Base-by-base conservation (phyloP, 2,797 vertebrate genomes). In the Gouania willdenowi region DNA sequence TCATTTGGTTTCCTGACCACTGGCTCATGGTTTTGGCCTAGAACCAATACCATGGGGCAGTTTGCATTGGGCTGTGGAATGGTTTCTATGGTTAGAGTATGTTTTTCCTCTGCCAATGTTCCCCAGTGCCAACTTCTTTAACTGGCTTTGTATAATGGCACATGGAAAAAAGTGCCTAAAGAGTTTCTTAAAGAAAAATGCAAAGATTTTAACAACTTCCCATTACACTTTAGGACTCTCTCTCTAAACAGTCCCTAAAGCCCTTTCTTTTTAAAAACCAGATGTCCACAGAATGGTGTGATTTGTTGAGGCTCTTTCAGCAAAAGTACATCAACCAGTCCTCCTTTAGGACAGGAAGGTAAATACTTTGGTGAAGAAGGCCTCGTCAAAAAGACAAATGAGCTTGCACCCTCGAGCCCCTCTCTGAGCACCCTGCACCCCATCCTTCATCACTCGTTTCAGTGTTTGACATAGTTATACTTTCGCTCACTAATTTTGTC, bases 301-400 rank as follows among this genome's bases (percentile, higher is more conserved):
- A 71, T 66, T 61, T 70, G 64, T 64, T 58, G 34, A 40, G 33
- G 70, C 45, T 69, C 56, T 58, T 51, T 55, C 45, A 35, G 44
- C 42, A 27, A 24, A 31, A 55, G 38, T 53, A 42, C 24, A 56
- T 72, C 52, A 65, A 19, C 46, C 34, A 29, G 17, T 31, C 41
- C 12, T 20, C 29, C 31, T 5, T 14, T 31, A 15, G 27, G 41
- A 38, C 28, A 38, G 31, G 44, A 50, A 50, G 52, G 59, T 70
- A 70, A 77, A 64, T 46, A 35, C 42, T 39, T 54, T 17, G 8
- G 37, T 43, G 36, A 67, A 41, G 45, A 64, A 41, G 3, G 9
- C 22, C 58, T 76, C 35, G 16, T 67, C 65, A 53, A 4, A 57
- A 70, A 83, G 66, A 83, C 59, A 59, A 76, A 81, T 48, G 66